phyloP scores from a whole-genome alignment of 2,797 vertebrate species.

The Spondyliosoma cantharus region DNA sequence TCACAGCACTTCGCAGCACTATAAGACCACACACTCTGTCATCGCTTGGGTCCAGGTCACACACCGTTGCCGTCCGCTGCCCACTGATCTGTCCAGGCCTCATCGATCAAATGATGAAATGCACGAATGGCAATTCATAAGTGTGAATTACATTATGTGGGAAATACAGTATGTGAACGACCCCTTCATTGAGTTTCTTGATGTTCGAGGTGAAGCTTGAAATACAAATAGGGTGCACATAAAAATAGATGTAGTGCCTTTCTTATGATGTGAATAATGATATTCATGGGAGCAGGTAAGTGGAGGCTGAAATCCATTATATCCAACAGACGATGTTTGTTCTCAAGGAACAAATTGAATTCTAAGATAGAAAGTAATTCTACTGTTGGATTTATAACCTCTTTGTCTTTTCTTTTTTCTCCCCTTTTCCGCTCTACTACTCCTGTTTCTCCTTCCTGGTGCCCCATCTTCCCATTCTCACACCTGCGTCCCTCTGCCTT shows the following conservation, averaged over 20 bases:
- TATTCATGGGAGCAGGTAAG: constrained; percentile 70
- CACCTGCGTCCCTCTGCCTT: constrained; percentile 1
- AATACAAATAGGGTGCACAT: constrained; percentile 8
- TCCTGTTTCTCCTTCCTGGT: constrained; percentile 21
- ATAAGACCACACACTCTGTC: neutral
- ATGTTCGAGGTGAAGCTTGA: constrained; percentile 9
- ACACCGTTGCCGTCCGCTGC: neutral
- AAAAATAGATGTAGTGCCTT: constrained; percentile 33
- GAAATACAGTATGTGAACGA: neutral
- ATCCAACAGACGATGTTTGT: constrained; percentile 58
- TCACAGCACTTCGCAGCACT: neutral
- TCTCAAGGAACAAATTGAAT: constrained; percentile 68
- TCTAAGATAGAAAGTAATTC: constrained; percentile 52
- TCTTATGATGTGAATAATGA: constrained; percentile 70
- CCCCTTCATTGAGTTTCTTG: neutral
- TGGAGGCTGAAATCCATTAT: constrained; percentile 68
- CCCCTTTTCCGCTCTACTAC: constrained; percentile 19
- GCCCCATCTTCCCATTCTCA: constrained; percentile 15
- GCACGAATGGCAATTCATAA: constrained; percentile 22
- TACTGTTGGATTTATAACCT: constrained; percentile 54
- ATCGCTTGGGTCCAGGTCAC: constrained; percentile 11
- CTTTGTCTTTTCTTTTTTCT: neutral
- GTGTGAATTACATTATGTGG: constrained; percentile 8
- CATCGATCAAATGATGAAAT: constrained; percentile 39
- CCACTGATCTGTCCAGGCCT: constrained; percentile 25